Percentiles rank a stretch among this genome's conserved stretches.
These are phyloP conservation scores for Geopemphigus sp. DNA, from an alignment of 1,140 invertebrate genomes.

Conservation along the genomic window DNA sequence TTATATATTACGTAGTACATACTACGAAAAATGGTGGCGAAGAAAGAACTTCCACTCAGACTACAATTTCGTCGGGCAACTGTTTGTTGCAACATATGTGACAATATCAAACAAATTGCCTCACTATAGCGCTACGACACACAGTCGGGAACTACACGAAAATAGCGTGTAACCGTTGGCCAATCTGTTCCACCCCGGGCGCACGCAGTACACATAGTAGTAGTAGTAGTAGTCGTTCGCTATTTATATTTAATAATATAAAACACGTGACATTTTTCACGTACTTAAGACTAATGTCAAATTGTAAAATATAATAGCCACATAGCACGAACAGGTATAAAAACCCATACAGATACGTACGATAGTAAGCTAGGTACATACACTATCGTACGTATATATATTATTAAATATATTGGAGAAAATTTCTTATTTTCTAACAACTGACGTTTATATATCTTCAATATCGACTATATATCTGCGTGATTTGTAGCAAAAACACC, in stretches of 20 bases:
- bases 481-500: too few relatives aligned
- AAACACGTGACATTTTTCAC: background rate
- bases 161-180: background rate
- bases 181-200: background rate
- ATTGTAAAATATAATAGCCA: background rate
- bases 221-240: background rate
- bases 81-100: constrained; percentile 8
- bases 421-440: too few relatives aligned
- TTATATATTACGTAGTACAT: too few relatives aligned
- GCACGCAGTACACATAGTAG: background rate
- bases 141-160: background rate
- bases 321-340: too few relatives aligned
- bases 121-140: background rate
- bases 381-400: too few relatives aligned
- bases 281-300: background rate
- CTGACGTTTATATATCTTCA: too few relatives aligned
- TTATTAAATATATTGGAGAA: too few relatives aligned
- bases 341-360: too few relatives aligned
- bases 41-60: background rate
- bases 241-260: background rate
- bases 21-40: too few relatives aligned
- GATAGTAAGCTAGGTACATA: too few relatives aligned
- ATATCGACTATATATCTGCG: too few relatives aligned
- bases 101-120: constrained; percentile 6
- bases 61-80: background rate